A percentile compares a stretch with the other conserved stretches of the same genome.
Conservation (phyloP, 2,888 invertebrate genomes). For the Metacarcinus magister region DNA sequence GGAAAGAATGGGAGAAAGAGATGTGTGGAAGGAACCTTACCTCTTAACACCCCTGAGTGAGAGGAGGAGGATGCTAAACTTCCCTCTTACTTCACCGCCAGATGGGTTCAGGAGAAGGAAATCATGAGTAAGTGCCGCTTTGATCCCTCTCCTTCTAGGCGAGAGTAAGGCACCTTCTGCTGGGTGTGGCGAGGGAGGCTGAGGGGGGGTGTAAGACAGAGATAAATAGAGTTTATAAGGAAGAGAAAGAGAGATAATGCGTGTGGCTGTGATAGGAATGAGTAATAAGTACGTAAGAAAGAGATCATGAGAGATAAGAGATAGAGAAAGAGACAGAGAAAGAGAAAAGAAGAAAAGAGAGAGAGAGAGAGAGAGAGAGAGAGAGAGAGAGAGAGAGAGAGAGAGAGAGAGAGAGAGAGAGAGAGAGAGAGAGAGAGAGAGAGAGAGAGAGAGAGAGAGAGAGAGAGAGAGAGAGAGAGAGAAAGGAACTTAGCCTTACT, state of each 20-base stretch:
- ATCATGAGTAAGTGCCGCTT: neutral
- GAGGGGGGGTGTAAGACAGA: neutral
- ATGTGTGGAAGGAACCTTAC: too few species aligned
- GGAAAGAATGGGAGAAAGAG: neutral
- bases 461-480: neutral
- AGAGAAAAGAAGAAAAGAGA: too few species aligned
- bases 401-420: too few species aligned
- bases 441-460: too few species aligned
- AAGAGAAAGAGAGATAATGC: conserved; percentile 55
- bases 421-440: too few species aligned
- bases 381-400: neutral
- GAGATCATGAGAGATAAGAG: neutral
- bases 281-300: neutral
- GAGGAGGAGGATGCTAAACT: neutral
- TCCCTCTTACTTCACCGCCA: neutral
- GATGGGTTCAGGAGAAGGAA: neutral
- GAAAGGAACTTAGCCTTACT: too few species aligned
- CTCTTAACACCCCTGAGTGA: neutral
- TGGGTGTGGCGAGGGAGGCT: neutral
- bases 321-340: too few species aligned
- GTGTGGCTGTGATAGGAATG: neutral
- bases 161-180: neutral
- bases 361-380: too few species aligned
- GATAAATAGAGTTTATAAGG: neutral
- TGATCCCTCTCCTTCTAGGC: neutral